Evolutionary conservation across 1,140 invertebrate genomes (phyloP), one percentile per base, ranked within the genome.

Genomic region (Kradibia gibbosae): DNA sequence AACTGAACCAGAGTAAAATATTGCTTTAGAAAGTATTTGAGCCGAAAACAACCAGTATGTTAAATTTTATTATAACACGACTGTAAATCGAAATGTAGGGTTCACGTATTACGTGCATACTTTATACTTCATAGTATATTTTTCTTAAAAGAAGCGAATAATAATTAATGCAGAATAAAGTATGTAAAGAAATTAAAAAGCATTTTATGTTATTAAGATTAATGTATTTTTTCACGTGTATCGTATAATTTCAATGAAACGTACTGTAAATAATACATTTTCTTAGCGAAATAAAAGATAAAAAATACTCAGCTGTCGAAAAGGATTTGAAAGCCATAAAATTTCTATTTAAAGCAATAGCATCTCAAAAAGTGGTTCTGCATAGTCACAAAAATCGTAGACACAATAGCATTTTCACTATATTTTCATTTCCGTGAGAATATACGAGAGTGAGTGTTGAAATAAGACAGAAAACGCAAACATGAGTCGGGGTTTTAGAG

Each of bases 341-440:
- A n/a, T 39, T 39, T 13, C 34, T 39, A 39, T 67, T 67, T n/a
- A 39, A 39, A 67, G n/a, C 28, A 67, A 39, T 67, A 67, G 17
- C 13, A 39, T 67, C 22, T 67, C 34, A 31, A 67, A 67, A 67
- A 65, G 28, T 36, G 39, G 62, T 22, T 1, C 3, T 36, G 34
- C 17, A 22, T 17, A 65, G 3, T 71, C 48, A 28, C 3, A 31
- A 71, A 71, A 71, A 48, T 25, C n/a, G 13, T 11, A 13, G n/a
- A 67, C 5, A 67, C 34, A 67, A 67, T 67, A 67, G 70, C 25
- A 5, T 48, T 25, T 17, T 48, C 70, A 48, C 10, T 22, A 28
- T 48, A 70, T 71, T 48, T 34, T 73, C 48, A 67, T 55, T 70
- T 78, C 77, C 50, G 67, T 78, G 77, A 78, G 65, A 78, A 71